Evolutionary conservation across 2,113 vertebrate species (phyloP).

Genomic region (Dasypus novemcinctus): DNA sequence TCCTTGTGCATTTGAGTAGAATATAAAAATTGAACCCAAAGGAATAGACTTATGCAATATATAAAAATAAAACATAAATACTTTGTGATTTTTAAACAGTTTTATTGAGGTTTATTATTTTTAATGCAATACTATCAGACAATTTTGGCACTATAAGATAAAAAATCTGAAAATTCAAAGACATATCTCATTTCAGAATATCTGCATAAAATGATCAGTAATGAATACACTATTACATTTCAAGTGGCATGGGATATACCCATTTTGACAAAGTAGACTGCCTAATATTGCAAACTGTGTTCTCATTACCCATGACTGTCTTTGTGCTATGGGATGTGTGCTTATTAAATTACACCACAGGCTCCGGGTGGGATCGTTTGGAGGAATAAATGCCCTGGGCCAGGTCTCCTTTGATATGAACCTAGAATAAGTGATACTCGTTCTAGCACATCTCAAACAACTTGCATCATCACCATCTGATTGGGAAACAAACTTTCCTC

Average conservation of each 20-base stretch:
- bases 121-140: background rate
- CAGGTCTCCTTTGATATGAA: background rate
- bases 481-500: background rate
- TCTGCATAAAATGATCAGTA: background rate
- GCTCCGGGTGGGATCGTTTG: background rate
- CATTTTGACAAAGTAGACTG: background rate
- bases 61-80: background rate
- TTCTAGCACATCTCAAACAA: conserved; percentile 3
- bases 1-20: background rate
- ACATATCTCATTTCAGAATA: background rate
- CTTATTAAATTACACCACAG: background rate
- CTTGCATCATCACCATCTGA: background rate
- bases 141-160: background rate
- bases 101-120: background rate
- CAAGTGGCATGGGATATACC: background rate
- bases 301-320: background rate
- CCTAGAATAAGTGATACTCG: background rate
- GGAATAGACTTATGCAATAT: background rate
- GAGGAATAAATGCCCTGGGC: background rate
- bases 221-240: background rate
- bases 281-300: background rate
- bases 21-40: background rate
- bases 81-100: background rate
- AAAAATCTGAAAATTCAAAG: background rate
- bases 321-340: background rate